phyloP scores from a whole-genome alignment of 2,113 vertebrate genomes.

The Gymnocephalus cernua region DNA sequence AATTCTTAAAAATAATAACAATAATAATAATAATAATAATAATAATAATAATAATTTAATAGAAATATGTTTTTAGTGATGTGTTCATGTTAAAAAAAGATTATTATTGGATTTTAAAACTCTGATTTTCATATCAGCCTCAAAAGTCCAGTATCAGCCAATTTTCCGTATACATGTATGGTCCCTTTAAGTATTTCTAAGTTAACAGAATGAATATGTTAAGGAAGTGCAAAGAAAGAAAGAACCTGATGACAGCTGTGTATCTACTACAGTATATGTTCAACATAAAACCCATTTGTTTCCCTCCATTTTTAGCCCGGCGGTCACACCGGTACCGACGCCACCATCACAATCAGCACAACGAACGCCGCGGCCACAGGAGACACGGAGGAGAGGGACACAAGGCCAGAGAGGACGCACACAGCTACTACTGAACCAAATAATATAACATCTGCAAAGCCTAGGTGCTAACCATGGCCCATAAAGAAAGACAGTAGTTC shows the following conservation, averaged over 20 bases:
- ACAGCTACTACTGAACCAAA: slow-evolving; percentile 83
- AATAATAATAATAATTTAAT: too few species aligned
- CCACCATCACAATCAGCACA: slow-evolving; percentile 86
- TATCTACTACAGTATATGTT: neutral
- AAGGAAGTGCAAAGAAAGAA: neutral
- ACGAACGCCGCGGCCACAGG: slow-evolving; percentile 88
- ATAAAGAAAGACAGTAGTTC: slow-evolving; percentile 69
- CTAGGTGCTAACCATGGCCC: slow-evolving; percentile 68
- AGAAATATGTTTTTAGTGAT: too few species aligned
- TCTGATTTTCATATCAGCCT: neutral
- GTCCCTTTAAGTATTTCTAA: neutral
- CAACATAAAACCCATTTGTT: neutral
- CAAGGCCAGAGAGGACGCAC: slow-evolving; percentile 78
- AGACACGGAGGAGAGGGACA: slow-evolving; percentile 83
- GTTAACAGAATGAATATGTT: neutral
- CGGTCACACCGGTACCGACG: slow-evolving; percentile 90
- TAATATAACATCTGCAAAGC: slow-evolving; percentile 61
- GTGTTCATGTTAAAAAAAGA: too few species aligned
- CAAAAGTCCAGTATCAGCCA: neutral
- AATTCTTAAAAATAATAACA: neutral
- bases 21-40: too few species aligned
- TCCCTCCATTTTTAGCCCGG: slow-evolving; percentile 82
- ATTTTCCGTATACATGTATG: neutral
- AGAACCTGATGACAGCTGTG: neutral
- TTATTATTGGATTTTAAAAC: neutral